Percentiles rank a stretch among this genome's conserved stretches.
phyloP scores from a whole-genome alignment of 2,797 vertebrate genomes.

The Aphelocoma californica region DNA sequence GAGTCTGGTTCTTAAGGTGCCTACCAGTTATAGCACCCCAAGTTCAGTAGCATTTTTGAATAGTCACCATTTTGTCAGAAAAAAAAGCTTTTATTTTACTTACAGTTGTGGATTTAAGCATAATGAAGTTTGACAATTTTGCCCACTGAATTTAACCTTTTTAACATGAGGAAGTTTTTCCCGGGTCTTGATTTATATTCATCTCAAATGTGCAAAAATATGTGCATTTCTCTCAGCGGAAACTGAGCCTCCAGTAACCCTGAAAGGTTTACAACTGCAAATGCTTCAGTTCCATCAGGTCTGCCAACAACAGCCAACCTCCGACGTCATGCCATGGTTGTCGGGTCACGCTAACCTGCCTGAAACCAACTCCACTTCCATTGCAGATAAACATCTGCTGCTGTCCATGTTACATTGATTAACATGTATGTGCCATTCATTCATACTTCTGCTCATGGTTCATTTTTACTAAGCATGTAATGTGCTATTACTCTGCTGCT shows the following conservation, averaged over 20 bases:
- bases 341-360: slow-evolving; percentile 72
- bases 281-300: slow-evolving; percentile 76
- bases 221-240: slow-evolving; percentile 36
- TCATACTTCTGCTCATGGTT: slow-evolving; percentile 69
- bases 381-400: slow-evolving; percentile 72
- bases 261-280: slow-evolving; percentile 78
- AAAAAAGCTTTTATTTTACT: not conserved
- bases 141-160: not conserved
- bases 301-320: slow-evolving; percentile 63
- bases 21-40: not conserved
- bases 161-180: not conserved
- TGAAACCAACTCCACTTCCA: slow-evolving; percentile 74
- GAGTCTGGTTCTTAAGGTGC: not conserved
- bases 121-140: not conserved
- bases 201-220: slow-evolving; percentile 40
- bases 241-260: slow-evolving; percentile 44
- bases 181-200: not conserved
- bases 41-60: not conserved
- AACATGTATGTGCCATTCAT: slow-evolving; percentile 65
- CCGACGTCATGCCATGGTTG: slow-evolving; percentile 53
- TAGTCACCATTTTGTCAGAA: not conserved
- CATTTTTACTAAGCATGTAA: slow-evolving; percentile 86
- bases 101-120: not conserved
- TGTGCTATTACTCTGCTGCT: slow-evolving; percentile 77
- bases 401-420: slow-evolving; percentile 65